These are phyloP conservation scores for Strigamia maritima DNA, from an alignment of 2,888 invertebrate species.

Conservation along the genomic window DNA sequence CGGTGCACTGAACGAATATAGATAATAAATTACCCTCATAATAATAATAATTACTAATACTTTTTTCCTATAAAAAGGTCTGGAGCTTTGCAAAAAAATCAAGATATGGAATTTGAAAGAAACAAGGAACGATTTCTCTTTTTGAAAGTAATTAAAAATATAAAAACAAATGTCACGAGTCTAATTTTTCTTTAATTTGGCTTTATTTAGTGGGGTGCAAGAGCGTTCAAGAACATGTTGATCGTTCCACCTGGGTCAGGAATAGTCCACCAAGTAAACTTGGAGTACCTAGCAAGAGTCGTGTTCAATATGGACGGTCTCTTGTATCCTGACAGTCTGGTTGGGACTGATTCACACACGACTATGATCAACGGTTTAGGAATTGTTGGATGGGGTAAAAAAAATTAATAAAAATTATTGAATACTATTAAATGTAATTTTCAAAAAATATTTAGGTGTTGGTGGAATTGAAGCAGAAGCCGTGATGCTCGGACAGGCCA, in stretches of 20 bases:
- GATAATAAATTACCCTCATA: not conserved
- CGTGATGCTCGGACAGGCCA: constrained; percentile 96
- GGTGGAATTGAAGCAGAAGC: constrained; percentile 95
- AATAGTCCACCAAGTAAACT: constrained; percentile 96
- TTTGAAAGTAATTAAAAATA: constrained; percentile 68
- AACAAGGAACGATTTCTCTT: constrained; percentile 95
- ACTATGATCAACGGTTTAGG: constrained; percentile 99
- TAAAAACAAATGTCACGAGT: not conserved
- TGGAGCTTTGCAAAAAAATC: constrained; percentile 85
- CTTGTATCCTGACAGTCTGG: constrained; percentile 84
- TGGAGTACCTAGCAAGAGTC: constrained; percentile 88
- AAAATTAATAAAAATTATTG: not conserved
- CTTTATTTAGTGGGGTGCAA: constrained; percentile 84
- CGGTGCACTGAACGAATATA: too few species aligned
- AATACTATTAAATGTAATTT: not conserved
- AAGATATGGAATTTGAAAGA: constrained; percentile 89
- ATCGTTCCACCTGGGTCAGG: constrained; percentile 98
- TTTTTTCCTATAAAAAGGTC: constrained; percentile 64
- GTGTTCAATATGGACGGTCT: constrained; percentile 66
- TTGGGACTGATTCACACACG: constrained; percentile 98
- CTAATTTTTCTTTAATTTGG: not conserved
- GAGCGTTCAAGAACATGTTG: constrained; percentile 90
- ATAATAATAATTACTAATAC: not conserved
- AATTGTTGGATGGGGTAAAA: constrained; percentile 88
- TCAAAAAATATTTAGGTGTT: constrained; percentile 48